phyloP scores from a whole-genome alignment of 2,113 vertebrate genomes.

The Prionailurus bengalensis region DNA sequence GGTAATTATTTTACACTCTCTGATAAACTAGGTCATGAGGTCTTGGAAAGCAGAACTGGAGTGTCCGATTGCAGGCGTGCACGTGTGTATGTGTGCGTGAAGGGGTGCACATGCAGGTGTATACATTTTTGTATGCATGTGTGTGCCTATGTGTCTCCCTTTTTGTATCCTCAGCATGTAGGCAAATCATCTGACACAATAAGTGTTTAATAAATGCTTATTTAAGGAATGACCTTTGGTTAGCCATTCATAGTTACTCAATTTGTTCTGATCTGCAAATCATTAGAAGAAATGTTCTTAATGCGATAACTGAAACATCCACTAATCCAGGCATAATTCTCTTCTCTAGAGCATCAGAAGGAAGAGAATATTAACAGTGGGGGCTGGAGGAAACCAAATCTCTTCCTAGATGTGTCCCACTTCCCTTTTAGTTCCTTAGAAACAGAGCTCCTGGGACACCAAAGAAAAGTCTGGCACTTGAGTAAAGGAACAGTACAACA shows the following conservation, averaged over 20 bases:
- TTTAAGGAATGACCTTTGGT: background rate
- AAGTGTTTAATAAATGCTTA: background rate
- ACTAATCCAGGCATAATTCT: background rate
- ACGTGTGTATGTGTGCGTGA: background rate
- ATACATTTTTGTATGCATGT: background rate
- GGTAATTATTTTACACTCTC: background rate
- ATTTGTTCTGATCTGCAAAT: background rate
- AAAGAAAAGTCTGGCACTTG: constrained; percentile 32
- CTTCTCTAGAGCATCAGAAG: background rate
- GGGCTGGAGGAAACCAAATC: background rate
- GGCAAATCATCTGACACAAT: background rate
- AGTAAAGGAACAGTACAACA: background rate
- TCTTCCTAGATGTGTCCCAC: background rate
- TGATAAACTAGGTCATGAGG: background rate
- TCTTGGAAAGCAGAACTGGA: background rate
- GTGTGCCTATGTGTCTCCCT: background rate
- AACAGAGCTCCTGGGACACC: background rate
- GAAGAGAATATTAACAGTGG: background rate
- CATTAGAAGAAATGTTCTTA: background rate
- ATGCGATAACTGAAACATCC: background rate
- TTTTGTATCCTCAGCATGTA: background rate
- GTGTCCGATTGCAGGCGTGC: background rate
- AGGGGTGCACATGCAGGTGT: background rate
- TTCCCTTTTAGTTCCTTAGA: constrained; percentile 49
- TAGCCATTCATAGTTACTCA: background rate